A percentile compares a stretch with the other conserved stretches of the same genome.
phyloP scores from a whole-genome alignment of 2,113 vertebrate genomes.

The Vanacampus margaritifer region DNA sequence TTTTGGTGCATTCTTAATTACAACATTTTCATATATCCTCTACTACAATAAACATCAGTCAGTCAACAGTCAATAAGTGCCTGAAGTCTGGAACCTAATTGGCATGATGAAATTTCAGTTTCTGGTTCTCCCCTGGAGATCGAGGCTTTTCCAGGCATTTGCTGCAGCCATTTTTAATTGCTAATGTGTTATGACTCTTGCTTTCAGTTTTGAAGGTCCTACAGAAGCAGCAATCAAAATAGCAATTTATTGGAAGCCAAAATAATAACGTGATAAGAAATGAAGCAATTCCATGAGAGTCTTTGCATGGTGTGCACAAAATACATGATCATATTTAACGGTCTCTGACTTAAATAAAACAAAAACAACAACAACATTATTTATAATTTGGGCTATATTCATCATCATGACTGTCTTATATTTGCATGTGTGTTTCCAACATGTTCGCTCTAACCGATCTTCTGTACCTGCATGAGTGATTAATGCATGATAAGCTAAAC shows the following conservation, averaged over 20 bases:
- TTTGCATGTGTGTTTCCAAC: constrained; percentile 4
- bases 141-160: too few species aligned
- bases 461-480: not conserved
- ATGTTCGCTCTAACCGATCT: not conserved
- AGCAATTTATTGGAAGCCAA: not conserved
- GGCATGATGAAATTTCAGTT: not conserved
- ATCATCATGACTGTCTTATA: not conserved
- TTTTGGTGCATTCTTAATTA: too few species aligned
- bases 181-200: not conserved
- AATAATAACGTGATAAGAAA: not conserved
- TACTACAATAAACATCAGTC: not conserved
- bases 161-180: not conserved
- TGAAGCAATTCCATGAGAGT: not conserved
- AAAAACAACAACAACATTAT: not conserved
- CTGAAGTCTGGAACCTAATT: not conserved
- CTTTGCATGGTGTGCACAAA: not conserved
- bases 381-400: not conserved
- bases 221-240: not conserved
- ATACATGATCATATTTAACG: not conserved
- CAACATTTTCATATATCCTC: too few species aligned
- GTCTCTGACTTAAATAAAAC: too few species aligned
- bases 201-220: not conserved
- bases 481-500: not conserved
- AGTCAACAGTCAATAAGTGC: not conserved
- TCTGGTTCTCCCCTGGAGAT: too few species aligned